Percentiles rank a stretch among this genome's conserved stretches.
Evolutionary conservation across 1,140 invertebrate genomes (phyloP).

Genomic region (Dendrolimus punctatus): DNA sequence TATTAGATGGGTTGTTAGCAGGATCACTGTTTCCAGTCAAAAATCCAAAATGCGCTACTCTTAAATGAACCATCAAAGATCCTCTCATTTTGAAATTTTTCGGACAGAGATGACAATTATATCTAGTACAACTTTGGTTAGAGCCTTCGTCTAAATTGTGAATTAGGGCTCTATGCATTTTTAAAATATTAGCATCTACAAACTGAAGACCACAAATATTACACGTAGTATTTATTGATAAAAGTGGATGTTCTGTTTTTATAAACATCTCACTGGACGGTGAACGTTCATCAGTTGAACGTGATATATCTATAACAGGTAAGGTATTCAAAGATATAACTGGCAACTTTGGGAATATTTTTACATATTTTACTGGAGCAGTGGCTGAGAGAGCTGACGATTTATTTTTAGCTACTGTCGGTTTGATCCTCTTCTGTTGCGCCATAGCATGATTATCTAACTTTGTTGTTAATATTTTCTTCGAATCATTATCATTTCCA

Average conservation of each 20-base stretch:
- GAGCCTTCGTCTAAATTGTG: conserved; percentile 76
- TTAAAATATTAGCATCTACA: conserved; percentile 78
- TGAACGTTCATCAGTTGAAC: conserved; percentile 19
- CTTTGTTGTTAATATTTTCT: conserved; percentile 16
- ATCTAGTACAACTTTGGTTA: conserved; percentile 68
- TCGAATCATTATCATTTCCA: conserved; percentile 17
- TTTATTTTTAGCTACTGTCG: conserved; percentile 52
- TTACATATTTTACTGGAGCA: conserved; percentile 57
- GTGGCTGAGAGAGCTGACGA: conserved; percentile 21
- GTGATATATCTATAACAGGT: conserved; percentile 54
- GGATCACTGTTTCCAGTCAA: conserved; percentile 22
- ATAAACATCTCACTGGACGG: conserved; percentile 24
- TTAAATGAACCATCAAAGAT: conserved; percentile 85
- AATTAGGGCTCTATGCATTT: conserved; percentile 82
- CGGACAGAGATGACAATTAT: conserved; percentile 83
- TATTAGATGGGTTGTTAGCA: conserved; percentile 4
- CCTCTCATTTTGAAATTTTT: conserved; percentile 87
- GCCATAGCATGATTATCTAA: conserved; percentile 18
- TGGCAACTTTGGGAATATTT: conserved; percentile 61
- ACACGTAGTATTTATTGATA: conserved; percentile 67
- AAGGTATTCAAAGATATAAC: conserved; percentile 52
- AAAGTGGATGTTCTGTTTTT: conserved; percentile 42
- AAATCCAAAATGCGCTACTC: conserved; percentile 81
- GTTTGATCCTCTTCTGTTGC: conserved; percentile 38
- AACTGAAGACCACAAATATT: conserved; percentile 82